Evolutionary conservation across 2,888 invertebrate genomes (phyloP), one percentile per base, ranked within the genome.

Genomic region (Diarsia mendica): DNA sequence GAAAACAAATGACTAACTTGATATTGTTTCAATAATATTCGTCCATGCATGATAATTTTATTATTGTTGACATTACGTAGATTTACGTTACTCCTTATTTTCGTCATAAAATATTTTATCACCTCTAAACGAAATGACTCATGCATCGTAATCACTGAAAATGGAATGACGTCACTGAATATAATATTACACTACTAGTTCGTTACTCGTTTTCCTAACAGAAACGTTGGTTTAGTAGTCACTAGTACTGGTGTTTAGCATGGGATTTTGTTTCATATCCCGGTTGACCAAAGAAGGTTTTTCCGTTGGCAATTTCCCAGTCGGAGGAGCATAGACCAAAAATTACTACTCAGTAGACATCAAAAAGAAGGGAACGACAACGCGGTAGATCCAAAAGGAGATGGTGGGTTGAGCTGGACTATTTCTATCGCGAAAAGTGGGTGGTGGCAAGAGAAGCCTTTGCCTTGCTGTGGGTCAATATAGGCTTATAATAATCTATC

Each of bases 61-160:
- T 15, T 13, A 46, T 67, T 39, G 3, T 33, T 48, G 18, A n/a
- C n/a, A 15, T n/a, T 1, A 28, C 33, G 28, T 46, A 18, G 20
- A 33, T 53, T 8, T 28, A n/a, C 53, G 20, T 10, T 49, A 44
- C 23, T 66, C 9, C 15, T 18, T 49, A 33, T 18, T 33, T 18
- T 0, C 3, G 3, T 51, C 28, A 72, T 72, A 65, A 78, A 79
- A 79, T 10, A 15, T 0, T 72, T 73, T 53, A 51, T 73, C 39
- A 65, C 28, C 13, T 51, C 39, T n/a, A 51, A 55, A 61, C 0
- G 6, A 53, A 33, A 74, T 74, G 55, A 67, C 23, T 49, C 60
- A 46, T 44, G 58, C 20, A 66, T 82, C 18, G 28, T 53, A 64
- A 67, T 51, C 46, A 46, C 28, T 39, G 69, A 53, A 33, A 76